Percentiles rank a stretch among this genome's conserved stretches.
These are phyloP conservation scores for Enteromius unitaeniatus DNA, from an alignment of 2,797 vertebrate genomes.

Conservation along the genomic window DNA sequence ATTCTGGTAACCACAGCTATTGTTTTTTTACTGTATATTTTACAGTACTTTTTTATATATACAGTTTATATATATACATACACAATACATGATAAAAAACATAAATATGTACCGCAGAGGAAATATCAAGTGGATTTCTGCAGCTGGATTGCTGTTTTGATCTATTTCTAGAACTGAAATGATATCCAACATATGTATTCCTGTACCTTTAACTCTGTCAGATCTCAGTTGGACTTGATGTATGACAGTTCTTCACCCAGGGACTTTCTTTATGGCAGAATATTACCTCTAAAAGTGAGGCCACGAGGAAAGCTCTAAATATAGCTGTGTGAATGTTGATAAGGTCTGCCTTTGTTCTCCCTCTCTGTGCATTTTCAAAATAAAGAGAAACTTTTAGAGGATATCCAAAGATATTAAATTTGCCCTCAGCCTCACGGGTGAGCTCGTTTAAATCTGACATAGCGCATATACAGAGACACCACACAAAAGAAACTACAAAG, in stretches of 20 bases:
- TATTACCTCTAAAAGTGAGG: conserved; percentile 44
- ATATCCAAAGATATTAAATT: conserved; percentile 49
- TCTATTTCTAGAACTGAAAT: conserved; percentile 24
- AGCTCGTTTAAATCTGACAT: conserved; percentile 23
- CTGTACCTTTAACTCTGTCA: conserved; percentile 46
- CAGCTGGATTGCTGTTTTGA: background rate
- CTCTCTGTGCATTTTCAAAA: conserved; percentile 37
- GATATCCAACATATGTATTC: conserved; percentile 28
- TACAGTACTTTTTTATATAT: too few species aligned
- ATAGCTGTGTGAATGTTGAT: conserved; percentile 42
- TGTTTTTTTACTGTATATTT: too few species aligned
- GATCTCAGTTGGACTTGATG: conserved; percentile 38
- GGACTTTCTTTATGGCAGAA: conserved; percentile 31
- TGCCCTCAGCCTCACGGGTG: conserved; percentile 37
- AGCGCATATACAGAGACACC: conserved; percentile 3
- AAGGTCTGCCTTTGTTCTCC: conserved; percentile 47
- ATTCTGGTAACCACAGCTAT: too few species aligned
- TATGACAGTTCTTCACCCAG: conserved; percentile 49
- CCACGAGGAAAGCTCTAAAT: conserved; percentile 47
- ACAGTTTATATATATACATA: too few species aligned
- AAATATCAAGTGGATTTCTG: background rate
- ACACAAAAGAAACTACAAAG: conserved; percentile 17
- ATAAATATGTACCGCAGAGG: too few species aligned
- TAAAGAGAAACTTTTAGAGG: conserved; percentile 39
- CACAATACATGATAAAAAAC: too few species aligned